phyloP scores from a whole-genome alignment of 2,888 invertebrate species.

The Tetranychus truncatus region DNA sequence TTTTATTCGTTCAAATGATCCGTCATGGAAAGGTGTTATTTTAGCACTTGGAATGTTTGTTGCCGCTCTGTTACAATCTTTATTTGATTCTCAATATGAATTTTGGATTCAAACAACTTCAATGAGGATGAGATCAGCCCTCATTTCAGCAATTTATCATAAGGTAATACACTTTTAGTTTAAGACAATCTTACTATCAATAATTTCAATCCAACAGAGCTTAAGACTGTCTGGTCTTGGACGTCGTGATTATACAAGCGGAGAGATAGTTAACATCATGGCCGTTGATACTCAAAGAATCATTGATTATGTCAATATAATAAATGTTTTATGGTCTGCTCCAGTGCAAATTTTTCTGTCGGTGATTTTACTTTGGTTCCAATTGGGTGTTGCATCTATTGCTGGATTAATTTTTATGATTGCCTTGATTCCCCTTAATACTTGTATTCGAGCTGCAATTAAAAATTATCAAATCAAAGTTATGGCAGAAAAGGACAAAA shows the following conservation, averaged over 20 bases:
- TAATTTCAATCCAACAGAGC: not conserved
- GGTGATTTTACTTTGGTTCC: conserved; percentile 26
- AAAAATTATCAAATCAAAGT: conserved; percentile 41
- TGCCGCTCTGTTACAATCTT: not conserved
- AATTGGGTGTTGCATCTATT: conserved; percentile 31
- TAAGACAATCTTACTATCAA: not conserved
- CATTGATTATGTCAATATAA: conserved; percentile 32
- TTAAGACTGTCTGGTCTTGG: conserved; percentile 33
- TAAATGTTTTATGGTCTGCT: conserved; percentile 33
- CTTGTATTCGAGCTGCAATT: conserved; percentile 28
- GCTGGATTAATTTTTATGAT: conserved; percentile 38
- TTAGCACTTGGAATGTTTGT: not conserved
- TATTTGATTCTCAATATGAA: not conserved
- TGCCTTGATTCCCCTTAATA: conserved; percentile 34
- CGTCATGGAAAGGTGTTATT: not conserved
- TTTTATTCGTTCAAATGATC: not conserved
- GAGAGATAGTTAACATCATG: conserved; percentile 40
- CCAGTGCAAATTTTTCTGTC: conserved; percentile 31
- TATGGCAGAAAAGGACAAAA: conserved; percentile 80
- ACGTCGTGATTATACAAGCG: conserved; percentile 35
- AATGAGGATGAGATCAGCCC: not conserved
- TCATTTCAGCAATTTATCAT: not conserved
- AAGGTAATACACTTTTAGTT: not conserved
- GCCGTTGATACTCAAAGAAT: conserved; percentile 36
- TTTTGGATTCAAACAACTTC: not conserved